Base-by-base conservation (phyloP, 2,113 vertebrate species). In the Oryzias melastigma region DNA sequence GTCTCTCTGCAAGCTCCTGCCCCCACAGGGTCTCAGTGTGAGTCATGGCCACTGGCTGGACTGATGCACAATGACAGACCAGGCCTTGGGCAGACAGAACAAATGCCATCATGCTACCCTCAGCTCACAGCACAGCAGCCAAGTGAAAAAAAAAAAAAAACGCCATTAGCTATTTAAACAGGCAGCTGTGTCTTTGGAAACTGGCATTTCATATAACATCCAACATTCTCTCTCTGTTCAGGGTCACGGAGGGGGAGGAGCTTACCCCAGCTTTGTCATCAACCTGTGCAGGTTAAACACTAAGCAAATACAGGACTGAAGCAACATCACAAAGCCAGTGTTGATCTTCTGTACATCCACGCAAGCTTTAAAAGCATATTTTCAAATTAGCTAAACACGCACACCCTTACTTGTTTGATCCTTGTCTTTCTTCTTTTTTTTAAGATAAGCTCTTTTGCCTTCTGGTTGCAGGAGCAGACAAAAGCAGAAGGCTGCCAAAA, bases 21-120 rank as follows among this genome's bases (percentile, higher is more conserved):
- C 69, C 72, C 81, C 76, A 35, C 63, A 67, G 69, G 76, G 72
- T 66, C 68, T 71, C 52, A 78, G 72, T 65, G 71, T 80, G 83
- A 84, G 76, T 89, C 88, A 88, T 10, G 65, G 75, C 79, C 65
- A 73, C 43, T 63, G 78, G 77, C 74, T 25, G 68, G 66, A 62
- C 59, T 75, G 77, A 84, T 72, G 18, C 66, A 75, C 78, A 77
- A 81, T 80, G 85, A 86, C 84, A 89, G 71, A 52, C 58, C 69
- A 25, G 58, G 83, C 86, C 73, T 62, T 57, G 67, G 68, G 85
- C 69, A 61, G 77, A 77, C 55, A 54, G 71, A 74, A 71, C 58
- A 78, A 88, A 89, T 90, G 83, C 75, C 84, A 89, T 79, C 79
- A 70, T 43, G 62, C 74, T 67, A 59, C 67, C 53, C 58, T 70